Conservation (phyloP, 2,113 vertebrate genomes). For the Platanista minor region DNA sequence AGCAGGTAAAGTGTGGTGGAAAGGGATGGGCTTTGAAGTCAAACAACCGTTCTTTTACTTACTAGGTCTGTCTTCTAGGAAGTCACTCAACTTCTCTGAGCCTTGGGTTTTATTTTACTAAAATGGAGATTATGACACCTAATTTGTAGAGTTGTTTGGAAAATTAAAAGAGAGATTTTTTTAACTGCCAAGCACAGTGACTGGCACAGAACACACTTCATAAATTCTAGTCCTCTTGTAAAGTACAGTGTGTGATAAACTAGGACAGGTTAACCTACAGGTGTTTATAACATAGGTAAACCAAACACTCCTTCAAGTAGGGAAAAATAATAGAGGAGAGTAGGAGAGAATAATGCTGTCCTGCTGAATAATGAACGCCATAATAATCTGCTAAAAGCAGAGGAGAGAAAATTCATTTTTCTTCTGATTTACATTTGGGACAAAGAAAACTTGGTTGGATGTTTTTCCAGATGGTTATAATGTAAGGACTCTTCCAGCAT, state of each 20-base stretch:
- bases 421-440: not conserved
- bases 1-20: no score
- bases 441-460: not conserved
- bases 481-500: not conserved
- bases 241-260: not conserved
- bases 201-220: not conserved
- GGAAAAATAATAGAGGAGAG: not conserved
- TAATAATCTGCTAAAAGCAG: not conserved
- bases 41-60: not conserved
- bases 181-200: not conserved
- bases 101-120: not conserved
- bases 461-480: not conserved
- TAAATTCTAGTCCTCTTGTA: not conserved
- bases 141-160: not conserved
- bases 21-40: not conserved
- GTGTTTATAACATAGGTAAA: not conserved
- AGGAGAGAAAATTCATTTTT: not conserved
- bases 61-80: not conserved
- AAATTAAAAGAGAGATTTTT: not conserved
- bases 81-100: not conserved
- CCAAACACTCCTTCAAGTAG: not conserved
- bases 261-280: rapidly evolving
- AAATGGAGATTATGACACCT: not conserved
- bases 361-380: not conserved
- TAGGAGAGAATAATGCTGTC: not conserved